phyloP scores from a whole-genome alignment of 2,113 vertebrate genomes.

The Corythaixoides concolor region DNA sequence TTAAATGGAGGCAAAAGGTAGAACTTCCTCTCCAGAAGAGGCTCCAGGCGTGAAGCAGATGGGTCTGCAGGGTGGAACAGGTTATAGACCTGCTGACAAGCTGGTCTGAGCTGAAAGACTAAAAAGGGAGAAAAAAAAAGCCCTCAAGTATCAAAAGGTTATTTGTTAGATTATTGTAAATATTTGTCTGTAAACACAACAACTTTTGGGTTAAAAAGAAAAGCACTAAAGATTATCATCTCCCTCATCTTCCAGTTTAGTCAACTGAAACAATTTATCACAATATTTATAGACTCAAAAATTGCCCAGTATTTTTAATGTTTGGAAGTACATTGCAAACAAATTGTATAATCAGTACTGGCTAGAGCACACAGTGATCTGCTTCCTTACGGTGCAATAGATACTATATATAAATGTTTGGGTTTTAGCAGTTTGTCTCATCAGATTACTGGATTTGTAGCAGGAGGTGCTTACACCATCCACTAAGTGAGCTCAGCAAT shows the following conservation, averaged over 20 bases:
- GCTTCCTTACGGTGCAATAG: not conserved
- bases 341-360: not conserved
- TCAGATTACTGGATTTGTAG: not conserved
- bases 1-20: conserved; percentile 89
- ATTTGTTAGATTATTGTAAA: not conserved
- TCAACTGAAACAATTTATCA: not conserved
- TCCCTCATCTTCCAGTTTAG: not conserved
- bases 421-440: not conserved
- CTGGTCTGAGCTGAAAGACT: conserved; percentile 88
- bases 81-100: conserved; percentile 98
- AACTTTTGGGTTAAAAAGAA: not conserved
- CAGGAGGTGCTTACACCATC: not conserved
- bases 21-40: conserved; percentile 92
- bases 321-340: not conserved
- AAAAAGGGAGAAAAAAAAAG: not conserved
- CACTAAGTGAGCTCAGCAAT: not conserved
- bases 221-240: not conserved
- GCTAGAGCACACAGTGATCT: not conserved
- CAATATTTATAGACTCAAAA: not conserved
- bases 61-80: conserved; percentile 97
- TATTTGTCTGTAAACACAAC: not conserved
- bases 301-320: not conserved
- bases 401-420: not conserved
- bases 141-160: not conserved
- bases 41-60: conserved; percentile 94